Conservation (phyloP, 2,797 vertebrate species). For the Microchirus variegatus region DNA sequence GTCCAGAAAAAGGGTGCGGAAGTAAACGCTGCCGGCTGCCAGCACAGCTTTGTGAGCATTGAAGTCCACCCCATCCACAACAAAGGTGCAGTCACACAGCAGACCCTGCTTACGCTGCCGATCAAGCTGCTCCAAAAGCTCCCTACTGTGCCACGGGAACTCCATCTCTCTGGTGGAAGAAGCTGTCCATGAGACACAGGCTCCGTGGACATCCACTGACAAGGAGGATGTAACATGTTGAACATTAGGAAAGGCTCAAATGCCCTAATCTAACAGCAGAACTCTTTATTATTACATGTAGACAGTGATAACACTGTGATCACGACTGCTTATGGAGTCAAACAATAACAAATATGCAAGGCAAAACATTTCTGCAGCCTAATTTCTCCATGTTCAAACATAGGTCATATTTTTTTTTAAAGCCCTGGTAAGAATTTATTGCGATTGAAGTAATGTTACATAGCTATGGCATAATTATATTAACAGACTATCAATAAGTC, state of each 20-base stretch:
- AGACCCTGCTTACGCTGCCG: constrained; percentile 92
- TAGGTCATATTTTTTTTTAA: no score
- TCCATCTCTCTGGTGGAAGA: constrained; percentile 83
- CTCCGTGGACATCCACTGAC: constrained; percentile 5
- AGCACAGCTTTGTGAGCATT: constrained; percentile 97
- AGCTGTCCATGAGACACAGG: neutral
- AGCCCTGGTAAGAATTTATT: no score
- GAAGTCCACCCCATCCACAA: constrained; percentile 95
- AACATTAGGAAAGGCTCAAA: neutral
- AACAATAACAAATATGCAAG: neutral
- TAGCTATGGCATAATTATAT: no score
- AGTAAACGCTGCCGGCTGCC: constrained; percentile 96
- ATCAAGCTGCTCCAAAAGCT: constrained; percentile 94
- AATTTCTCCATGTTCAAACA: no score
- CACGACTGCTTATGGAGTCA: no score
- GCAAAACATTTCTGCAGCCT: no score
- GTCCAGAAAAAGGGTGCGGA: constrained; percentile 94
- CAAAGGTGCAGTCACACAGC: constrained; percentile 97
- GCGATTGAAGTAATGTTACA: no score
- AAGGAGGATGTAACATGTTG: neutral
- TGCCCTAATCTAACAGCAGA: neutral
- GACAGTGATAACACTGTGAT: no score
- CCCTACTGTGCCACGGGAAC: constrained; percentile 95
- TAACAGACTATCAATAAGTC: neutral
- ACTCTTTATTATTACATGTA: no score